Evolutionary conservation across 1,140 invertebrate genomes (phyloP).

Genomic region (Platorchestia sp.): DNA sequence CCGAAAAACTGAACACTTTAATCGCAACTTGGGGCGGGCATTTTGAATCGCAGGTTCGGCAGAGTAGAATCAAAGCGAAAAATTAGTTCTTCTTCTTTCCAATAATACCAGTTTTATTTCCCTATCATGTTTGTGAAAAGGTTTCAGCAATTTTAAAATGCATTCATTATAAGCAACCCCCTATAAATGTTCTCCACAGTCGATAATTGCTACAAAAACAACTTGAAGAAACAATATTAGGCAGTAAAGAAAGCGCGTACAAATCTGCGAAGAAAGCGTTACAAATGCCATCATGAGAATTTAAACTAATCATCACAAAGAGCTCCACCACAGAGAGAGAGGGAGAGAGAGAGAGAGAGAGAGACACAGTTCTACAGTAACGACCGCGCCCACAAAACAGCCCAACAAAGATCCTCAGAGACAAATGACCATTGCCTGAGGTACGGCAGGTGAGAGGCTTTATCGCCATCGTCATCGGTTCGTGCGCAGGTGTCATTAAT

Average conservation of each 20-base stretch:
- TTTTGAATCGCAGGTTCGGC: no score
- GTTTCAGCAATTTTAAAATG: no score
- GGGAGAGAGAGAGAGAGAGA: background rate
- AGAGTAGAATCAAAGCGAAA: no score
- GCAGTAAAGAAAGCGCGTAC: background rate
- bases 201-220: background rate
- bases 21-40: no score
- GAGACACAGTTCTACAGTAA: background rate
- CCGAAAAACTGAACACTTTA: no score
- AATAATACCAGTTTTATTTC: no score
- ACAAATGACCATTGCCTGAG: background rate
- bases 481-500: background rate
- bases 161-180: background rate
- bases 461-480: background rate
- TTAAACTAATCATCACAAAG: background rate
- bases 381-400: background rate
- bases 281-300: background rate
- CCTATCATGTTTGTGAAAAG: no score
- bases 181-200: background rate
- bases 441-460: background rate
- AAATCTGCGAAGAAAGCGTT: background rate
- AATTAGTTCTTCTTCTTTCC: no score
- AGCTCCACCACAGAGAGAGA: background rate
- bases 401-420: background rate
- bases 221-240: background rate